phyloP scores from a whole-genome alignment of 1,140 invertebrate genomes.

The Araneus ventricosus region DNA sequence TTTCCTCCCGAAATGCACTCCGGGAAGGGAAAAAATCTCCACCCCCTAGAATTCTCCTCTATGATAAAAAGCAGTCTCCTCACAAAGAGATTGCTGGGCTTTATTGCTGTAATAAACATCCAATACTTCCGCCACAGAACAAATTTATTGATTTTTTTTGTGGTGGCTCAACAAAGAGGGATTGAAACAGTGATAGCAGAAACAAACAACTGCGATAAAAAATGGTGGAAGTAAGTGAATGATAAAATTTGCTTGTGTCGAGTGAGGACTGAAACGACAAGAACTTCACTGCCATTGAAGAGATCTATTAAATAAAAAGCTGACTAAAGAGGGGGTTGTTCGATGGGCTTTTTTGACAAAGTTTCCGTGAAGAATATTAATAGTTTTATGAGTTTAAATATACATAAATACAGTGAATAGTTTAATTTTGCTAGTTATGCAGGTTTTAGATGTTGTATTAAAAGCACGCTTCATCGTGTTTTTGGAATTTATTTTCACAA shows the following conservation, averaged over 20 bases:
- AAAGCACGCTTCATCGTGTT: no score
- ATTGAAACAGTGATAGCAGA: background rate
- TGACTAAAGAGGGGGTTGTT: background rate
- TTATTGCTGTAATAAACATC: conserved; percentile 30
- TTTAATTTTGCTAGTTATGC: no score
- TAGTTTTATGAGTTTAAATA: background rate
- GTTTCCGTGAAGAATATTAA: background rate
- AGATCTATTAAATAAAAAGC: background rate
- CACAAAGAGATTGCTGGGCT: background rate
- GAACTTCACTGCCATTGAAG: background rate
- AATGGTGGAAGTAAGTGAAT: background rate
- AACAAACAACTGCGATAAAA: conserved; percentile 4
- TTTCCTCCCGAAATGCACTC: background rate
- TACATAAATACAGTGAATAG: background rate
- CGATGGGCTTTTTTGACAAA: background rate
- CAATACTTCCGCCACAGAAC: conserved; percentile 4
- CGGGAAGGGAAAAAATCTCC: background rate
- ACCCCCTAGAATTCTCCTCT: background rate
- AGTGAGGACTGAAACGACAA: background rate
- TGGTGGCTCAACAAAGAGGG: background rate
- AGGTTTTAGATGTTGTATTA: no score
- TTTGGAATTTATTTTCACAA: no score
- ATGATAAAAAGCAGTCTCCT: conserved; percentile 1
- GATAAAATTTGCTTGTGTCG: background rate
- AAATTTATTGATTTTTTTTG: conserved; percentile 34